Evolutionary conservation across 2,888 invertebrate species (phyloP), one percentile per base, ranked within the genome.

Genomic region (Dynastes hyllus): DNA sequence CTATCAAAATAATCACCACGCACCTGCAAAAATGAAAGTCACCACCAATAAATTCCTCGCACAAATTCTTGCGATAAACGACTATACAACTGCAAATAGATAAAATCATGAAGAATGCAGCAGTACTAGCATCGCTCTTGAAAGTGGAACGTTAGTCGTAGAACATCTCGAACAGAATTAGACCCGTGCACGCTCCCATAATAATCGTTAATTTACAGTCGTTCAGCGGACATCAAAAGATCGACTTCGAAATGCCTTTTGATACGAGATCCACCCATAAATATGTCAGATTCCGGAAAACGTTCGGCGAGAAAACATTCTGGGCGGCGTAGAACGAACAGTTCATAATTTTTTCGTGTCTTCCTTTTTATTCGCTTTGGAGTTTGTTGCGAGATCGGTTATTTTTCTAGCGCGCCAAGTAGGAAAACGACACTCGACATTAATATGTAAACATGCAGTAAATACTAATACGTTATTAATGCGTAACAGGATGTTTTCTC

Each of bases 141-240:
- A 32, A 63, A 32, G 63, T 32, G 63, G 29, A 29, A 27, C 63
- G 63, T 32, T 32, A 5, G 32, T 63, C 63, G 63, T 1, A 45
- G 1, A 45, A 29, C 22, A 29, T 66, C 70, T 27, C 45, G 45
- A 22, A 75, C 67, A 58, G 55, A 78, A 75, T 78, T 75, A 78
- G 78, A 37, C 37, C 22, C 8, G 50, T 29, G 65, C 63, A 63
- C 40, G 63, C 29, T 63, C 63, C 29, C 11, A 45, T 45, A 8
- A 75, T 78, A 75, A 78, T 78, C 73, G 78, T 73, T 78, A 78
- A 75, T 78, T 78, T 78, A 78, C 78, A 65, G 75, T 32, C 73
- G 65, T 73, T 73, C 73, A 29, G 32, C 22, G 22, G 58, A 78
- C 66, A 78, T 78, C 78, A 78, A 78, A 78, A 53, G 75, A 51